Evolutionary conservation across 1,140 invertebrate genomes (phyloP).

Genomic region (Planococcus citri): DNA sequence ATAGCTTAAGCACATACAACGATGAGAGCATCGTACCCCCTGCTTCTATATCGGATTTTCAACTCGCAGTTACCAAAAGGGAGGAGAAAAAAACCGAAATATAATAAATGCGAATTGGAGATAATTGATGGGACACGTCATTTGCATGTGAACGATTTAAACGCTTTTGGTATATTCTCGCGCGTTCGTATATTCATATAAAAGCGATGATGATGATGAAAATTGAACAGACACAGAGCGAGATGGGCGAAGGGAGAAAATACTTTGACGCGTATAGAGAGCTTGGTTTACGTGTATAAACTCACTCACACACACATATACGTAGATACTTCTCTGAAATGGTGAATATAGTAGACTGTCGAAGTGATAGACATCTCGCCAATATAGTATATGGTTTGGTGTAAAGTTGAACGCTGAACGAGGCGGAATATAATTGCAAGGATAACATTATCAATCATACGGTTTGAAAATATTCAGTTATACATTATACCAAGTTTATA

Average conservation of each 20-base stretch:
- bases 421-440: background rate
- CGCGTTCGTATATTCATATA: too few relatives aligned
- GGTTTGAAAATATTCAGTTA: background rate
- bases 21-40: too few relatives aligned
- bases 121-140: conserved; percentile 6
- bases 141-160: conserved; percentile 7
- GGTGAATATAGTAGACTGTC: background rate
- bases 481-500: too few relatives aligned
- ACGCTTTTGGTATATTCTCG: background rate
- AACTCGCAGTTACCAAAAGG: too few relatives aligned
- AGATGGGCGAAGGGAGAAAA: too few relatives aligned
- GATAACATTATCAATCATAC: background rate
- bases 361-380: conserved; percentile 1
- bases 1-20: too few relatives aligned
- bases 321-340: too few relatives aligned
- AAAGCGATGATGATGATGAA: background rate
- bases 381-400: background rate
- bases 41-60: too few relatives aligned
- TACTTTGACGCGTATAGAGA: background rate
- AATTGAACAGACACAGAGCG: conserved; percentile 1
- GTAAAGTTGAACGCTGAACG: too few relatives aligned
- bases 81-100: background rate
- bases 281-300: background rate
- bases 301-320: too few relatives aligned
- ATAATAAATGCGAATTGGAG: conserved; percentile 5